phyloP scores from a whole-genome alignment of 2,797 vertebrate genomes.

The Simalia tracyae region DNA sequence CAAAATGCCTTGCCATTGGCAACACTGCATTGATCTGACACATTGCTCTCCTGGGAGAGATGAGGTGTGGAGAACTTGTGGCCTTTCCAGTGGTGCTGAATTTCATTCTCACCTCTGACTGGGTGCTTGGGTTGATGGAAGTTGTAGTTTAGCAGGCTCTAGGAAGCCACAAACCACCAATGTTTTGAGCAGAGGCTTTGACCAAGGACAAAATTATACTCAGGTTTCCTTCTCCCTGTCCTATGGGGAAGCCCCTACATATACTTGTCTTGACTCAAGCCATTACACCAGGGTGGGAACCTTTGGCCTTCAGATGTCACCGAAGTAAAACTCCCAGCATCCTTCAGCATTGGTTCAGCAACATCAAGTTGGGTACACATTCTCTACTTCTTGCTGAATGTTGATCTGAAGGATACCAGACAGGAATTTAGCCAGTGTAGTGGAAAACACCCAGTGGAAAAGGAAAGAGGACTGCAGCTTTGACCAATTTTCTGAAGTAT shows the following conservation, averaged over 20 bases:
- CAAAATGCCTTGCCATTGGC: neutral
- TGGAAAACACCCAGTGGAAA: neutral
- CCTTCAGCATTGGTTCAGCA: too few relatives aligned
- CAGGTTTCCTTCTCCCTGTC: neutral
- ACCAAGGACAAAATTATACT: neutral
- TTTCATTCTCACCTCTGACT: neutral
- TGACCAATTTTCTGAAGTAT: neutral
- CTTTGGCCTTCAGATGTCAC: neutral
- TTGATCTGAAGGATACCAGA: neutral
- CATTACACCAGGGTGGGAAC: neutral
- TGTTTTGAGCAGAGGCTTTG: neutral
- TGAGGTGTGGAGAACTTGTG: neutral
- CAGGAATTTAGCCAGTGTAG: neutral
- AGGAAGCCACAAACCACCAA: neutral
- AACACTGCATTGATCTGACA: neutral
- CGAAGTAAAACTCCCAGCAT: neutral
- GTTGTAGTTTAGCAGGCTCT: neutral
- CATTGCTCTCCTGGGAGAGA: neutral
- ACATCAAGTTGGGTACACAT: too few relatives aligned
- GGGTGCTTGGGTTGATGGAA: neutral
- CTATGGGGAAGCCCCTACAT: neutral
- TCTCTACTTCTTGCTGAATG: neutral
- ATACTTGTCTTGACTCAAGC: neutral
- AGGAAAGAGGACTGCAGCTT: neutral
- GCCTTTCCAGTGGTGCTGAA: neutral